Evolutionary conservation across 1,140 invertebrate species (phyloP).

Genomic region (Atta texana): DNA sequence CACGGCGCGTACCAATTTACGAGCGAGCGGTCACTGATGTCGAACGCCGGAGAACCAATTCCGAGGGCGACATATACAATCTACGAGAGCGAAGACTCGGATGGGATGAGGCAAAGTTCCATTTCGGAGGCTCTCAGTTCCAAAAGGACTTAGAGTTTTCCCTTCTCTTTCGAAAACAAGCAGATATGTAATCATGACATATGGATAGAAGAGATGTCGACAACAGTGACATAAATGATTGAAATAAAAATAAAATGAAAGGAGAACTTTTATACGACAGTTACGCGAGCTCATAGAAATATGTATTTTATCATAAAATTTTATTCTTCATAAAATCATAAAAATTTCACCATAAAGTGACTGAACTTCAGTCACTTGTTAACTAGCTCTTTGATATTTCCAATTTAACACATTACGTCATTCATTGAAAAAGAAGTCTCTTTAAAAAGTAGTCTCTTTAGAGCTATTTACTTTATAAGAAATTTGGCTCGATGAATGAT

Average conservation of each 20-base stretch:
- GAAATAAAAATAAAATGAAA: neutral
- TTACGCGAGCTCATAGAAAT: neutral
- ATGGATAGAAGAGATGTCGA: neutral
- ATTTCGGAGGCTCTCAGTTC: neutral
- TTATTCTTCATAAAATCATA: neutral
- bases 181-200: neutral
- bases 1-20: constrained; percentile 62
- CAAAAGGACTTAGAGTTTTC: constrained; percentile 26
- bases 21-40: constrained; percentile 61
- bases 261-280: neutral
- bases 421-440: constrained; percentile 23
- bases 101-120: constrained; percentile 23
- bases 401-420: neutral
- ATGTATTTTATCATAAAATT: constrained; percentile 8
- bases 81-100: constrained; percentile 42
- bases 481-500: neutral
- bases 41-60: constrained; percentile 61
- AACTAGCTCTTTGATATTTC: constrained; percentile 4
- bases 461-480: constrained; percentile 1
- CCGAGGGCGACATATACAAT: constrained; percentile 62
- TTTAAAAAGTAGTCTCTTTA: neutral
- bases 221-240: constrained; percentile 14
- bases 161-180: constrained; percentile 23
- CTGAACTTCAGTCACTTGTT: neutral
- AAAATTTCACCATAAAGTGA: neutral